A percentile compares a stretch with the other conserved stretches of the same genome.
Evolutionary conservation across 2,888 invertebrate genomes (phyloP).

Genomic region (Caenorhabditis sulstoni): DNA sequence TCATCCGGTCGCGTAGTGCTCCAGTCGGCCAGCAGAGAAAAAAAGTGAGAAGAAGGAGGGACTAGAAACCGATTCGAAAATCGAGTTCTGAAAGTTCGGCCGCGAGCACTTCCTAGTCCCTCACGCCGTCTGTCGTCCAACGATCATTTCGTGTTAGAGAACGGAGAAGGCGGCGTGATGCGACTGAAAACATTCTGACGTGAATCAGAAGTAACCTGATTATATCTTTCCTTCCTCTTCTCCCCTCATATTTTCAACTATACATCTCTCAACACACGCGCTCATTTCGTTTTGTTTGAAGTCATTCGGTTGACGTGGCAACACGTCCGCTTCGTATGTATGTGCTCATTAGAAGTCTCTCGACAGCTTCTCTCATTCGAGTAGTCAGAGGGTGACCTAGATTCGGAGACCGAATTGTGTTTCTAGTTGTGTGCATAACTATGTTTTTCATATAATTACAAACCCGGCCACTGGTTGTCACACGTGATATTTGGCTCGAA

Average conservation of each 20-base stretch:
- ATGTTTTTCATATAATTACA: slow-evolving; percentile 48
- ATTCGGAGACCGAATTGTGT: slow-evolving; percentile 3
- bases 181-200: slow-evolving; percentile 1
- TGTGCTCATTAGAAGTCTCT: slow-evolving; percentile 11
- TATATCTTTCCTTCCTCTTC: background rate
- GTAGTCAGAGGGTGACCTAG: slow-evolving; percentile 1
- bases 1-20: slow-evolving; percentile 33
- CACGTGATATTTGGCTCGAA: slow-evolving; percentile 40
- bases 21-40: slow-evolving; percentile 16
- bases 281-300: background rate
- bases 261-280: slow-evolving; percentile 1
- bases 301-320: background rate
- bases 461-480: slow-evolving; percentile 7
- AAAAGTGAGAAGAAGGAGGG: too few species aligned
- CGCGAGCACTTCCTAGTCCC: too few species aligned
- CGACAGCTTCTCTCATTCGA: background rate
- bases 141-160: too few species aligned
- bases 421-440: slow-evolving; percentile 18
- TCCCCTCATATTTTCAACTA: background rate
- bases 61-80: too few species aligned
- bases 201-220: slow-evolving; percentile 5
- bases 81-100: too few species aligned
- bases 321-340: slow-evolving; percentile 22
- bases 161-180: background rate
- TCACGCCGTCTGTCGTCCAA: too few species aligned